Conservation (phyloP, 92 coral and sea anemone genomes). For the Porites divaricata region DNA sequence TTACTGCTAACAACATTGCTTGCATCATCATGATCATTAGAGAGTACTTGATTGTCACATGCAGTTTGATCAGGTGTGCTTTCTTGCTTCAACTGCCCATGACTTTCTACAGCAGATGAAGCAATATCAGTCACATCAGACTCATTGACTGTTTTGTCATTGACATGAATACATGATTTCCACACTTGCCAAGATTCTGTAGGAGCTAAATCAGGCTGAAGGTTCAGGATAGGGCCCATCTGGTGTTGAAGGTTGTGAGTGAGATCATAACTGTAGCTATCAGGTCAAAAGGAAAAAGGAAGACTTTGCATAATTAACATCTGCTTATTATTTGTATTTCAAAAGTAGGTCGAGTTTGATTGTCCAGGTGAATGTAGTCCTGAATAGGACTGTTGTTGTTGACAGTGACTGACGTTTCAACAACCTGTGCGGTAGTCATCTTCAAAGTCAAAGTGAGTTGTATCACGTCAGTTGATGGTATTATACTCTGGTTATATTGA, state of each 20-base stretch:
- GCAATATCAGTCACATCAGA: neutral
- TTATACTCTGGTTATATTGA: too few species aligned
- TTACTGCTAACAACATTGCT: neutral
- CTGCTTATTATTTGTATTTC: too few species aligned
- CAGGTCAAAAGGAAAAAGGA: neutral
- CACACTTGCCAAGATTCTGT: conserved; percentile 43
- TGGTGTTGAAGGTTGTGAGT: conserved; percentile 91
- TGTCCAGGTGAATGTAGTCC: too few species aligned
- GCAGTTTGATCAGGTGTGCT: conserved; percentile 28
- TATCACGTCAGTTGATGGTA: too few species aligned
- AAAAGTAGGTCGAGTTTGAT: too few species aligned
- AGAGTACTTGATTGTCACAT: neutral
- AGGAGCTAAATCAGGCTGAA: neutral
- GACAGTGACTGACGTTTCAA: too few species aligned
- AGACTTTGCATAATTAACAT: too few species aligned
- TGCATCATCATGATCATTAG: neutral
- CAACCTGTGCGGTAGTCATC: too few species aligned
- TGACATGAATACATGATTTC: conserved; percentile 44
- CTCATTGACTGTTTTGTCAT: neutral
- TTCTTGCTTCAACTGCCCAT: neutral
- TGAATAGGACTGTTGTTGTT: too few species aligned
- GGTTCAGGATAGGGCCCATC: conserved; percentile 70
- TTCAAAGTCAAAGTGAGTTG: too few species aligned
- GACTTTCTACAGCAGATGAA: neutral
- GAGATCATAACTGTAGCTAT: conserved; percentile 93